A percentile compares a stretch with the other conserved stretches of the same genome.
Evolutionary conservation across 2,888 invertebrate genomes (phyloP).

Genomic region (Lypha dubia): DNA sequence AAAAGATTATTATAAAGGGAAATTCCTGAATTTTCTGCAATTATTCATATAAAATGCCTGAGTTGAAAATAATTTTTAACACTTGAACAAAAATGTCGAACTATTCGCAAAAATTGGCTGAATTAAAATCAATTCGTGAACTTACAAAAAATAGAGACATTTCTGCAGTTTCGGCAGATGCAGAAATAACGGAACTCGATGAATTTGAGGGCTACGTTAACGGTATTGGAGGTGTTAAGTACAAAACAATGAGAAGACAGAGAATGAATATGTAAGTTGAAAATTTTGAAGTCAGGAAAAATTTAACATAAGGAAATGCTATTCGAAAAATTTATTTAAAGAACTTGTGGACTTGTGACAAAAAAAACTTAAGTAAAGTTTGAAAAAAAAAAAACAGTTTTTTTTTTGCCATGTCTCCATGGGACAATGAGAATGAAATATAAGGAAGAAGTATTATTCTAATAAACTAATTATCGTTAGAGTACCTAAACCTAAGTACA

Average conservation of each 20-base stretch:
- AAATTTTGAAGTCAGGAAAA: too few relatives aligned
- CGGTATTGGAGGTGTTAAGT: constrained; percentile 5
- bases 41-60: background rate
- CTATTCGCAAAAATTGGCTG: constrained; percentile 9
- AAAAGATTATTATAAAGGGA: constrained; percentile 5
- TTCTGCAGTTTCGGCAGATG: constrained; percentile 23
- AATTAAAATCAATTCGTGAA: constrained; percentile 27
- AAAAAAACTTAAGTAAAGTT: too few relatives aligned
- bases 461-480: too few relatives aligned
- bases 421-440: too few relatives aligned
- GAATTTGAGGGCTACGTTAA: constrained; percentile 1
- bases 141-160: constrained; percentile 17
- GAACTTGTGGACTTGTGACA: too few relatives aligned
- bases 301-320: background rate
- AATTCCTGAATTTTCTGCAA: constrained; percentile 8
- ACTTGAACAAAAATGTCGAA: constrained; percentile 26
- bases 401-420: too few relatives aligned
- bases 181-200: background rate
- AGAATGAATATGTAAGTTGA: constrained; percentile 16
- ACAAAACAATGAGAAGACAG: background rate
- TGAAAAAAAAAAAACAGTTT: too few relatives aligned
- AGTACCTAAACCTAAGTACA: too few relatives aligned
- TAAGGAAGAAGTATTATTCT: too few relatives aligned
- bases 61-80: background rate
- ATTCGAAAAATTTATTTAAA: too few relatives aligned